Evolutionary conservation across 2,797 vertebrate species (phyloP).

Genomic region (Hemibagrus guttatus): DNA sequence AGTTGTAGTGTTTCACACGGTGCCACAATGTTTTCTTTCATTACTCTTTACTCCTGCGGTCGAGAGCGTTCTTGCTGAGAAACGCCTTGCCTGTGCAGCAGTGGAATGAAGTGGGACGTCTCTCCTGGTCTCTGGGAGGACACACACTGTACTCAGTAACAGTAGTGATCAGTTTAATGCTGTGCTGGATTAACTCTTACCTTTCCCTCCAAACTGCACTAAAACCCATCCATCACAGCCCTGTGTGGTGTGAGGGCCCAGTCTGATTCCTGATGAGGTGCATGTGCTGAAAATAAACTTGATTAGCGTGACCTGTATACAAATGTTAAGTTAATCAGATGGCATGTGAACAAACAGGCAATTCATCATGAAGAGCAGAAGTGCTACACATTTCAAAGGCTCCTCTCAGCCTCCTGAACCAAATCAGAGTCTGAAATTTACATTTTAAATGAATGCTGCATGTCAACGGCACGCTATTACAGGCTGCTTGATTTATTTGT

Average conservation of each 20-base stretch:
- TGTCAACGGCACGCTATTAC: neutral
- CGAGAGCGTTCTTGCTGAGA: neutral
- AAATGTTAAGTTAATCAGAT: constrained; percentile 18
- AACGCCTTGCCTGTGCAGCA: neutral
- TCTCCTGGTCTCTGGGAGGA: neutral
- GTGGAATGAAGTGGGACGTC: neutral
- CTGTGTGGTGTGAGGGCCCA: neutral
- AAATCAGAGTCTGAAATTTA: neutral
- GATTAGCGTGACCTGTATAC: constrained; percentile 26
- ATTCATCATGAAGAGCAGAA: neutral
- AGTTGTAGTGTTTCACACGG: no score
- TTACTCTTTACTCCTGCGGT: neutral
- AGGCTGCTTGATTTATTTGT: neutral
- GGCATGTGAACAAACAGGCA: constrained; percentile 6
- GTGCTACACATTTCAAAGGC: neutral
- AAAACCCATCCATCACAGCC: neutral
- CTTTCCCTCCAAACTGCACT: neutral
- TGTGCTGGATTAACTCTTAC: neutral
- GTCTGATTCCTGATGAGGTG: neutral
- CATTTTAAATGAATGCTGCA: neutral
- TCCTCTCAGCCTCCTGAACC: neutral
- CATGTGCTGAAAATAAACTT: neutral
- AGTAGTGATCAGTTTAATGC: neutral
- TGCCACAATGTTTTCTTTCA: no score
- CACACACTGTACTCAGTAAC: neutral